Conservation (phyloP, 1,140 invertebrate genomes). For the Dreissena polymorpha region DNA sequence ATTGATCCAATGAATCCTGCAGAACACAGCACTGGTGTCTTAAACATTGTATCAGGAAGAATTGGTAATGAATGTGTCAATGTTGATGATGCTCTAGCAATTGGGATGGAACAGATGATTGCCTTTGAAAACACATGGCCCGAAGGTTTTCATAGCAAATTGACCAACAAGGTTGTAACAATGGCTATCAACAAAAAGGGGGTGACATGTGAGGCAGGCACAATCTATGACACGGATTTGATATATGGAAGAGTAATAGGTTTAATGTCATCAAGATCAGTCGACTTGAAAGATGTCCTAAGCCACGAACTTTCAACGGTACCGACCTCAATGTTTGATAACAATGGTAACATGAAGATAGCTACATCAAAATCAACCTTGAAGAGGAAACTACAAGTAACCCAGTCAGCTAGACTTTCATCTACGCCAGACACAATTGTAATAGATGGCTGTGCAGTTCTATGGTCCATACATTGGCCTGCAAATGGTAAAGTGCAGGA, state of each 20-base stretch:
- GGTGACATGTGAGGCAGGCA: background rate
- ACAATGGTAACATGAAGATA: constrained; percentile 8
- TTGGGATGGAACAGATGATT: constrained; percentile 6
- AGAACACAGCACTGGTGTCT: background rate
- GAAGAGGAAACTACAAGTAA: constrained; percentile 38
- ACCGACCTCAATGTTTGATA: background rate
- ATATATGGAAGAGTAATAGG: constrained; percentile 22
- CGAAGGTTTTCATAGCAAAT: background rate
- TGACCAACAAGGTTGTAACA: constrained; percentile 20
- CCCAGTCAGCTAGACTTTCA: background rate
- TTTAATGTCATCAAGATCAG: background rate
- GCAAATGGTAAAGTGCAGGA: too few species aligned
- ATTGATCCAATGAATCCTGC: constrained; percentile 34
- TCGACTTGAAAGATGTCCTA: background rate
- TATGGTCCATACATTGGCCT: constrained; percentile 43
- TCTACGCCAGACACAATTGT: background rate
- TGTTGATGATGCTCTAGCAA: constrained; percentile 1
- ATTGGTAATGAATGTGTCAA: background rate
- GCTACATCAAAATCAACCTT: constrained; percentile 20
- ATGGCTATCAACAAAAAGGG: background rate
- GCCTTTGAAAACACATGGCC: constrained; percentile 18
- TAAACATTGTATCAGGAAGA: constrained; percentile 16
- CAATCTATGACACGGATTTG: constrained; percentile 13
- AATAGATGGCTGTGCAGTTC: constrained; percentile 57
- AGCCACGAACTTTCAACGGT: constrained; percentile 7